Evolutionary conservation across 2,888 invertebrate genomes (phyloP).

Genomic region (Apocheima hispidaria): DNA sequence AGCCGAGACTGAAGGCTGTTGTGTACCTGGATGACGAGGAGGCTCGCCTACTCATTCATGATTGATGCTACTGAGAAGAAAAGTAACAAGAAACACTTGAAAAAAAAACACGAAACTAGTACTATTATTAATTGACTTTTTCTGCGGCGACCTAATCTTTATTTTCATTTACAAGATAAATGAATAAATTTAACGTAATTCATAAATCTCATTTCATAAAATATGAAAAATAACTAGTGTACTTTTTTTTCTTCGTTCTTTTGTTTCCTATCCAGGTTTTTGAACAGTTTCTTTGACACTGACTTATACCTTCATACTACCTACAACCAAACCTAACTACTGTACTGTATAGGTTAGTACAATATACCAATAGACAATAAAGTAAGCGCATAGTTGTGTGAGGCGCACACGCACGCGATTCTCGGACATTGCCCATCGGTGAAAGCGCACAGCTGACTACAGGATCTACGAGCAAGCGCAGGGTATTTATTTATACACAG

Average conservation of each 20-base stretch:
- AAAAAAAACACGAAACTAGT: no score
- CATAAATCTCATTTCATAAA: no score
- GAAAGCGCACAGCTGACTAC: slow-evolving; percentile 43
- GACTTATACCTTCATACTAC: no score
- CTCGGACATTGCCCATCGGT: slow-evolving; percentile 57
- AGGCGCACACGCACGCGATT: slow-evolving; percentile 50
- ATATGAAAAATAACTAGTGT: no score
- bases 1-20: slow-evolving; percentile 25
- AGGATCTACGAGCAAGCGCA: slow-evolving; percentile 19
- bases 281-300: no score
- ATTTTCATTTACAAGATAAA: no score
- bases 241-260: no score
- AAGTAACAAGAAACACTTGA: not conserved
- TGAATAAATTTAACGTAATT: no score
- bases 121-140: no score
- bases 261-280: no score
- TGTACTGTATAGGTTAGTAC: not conserved
- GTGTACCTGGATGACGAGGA: slow-evolving; percentile 26
- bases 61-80: not conserved
- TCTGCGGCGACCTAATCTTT: no score
- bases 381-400: slow-evolving; percentile 1
- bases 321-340: not conserved
- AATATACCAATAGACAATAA: not conserved
- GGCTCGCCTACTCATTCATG: slow-evolving; percentile 14
- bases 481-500: not conserved